Evolutionary conservation across 64 coral and sea anemone species (phyloP).

Genomic region (Trachythela sp.): DNA sequence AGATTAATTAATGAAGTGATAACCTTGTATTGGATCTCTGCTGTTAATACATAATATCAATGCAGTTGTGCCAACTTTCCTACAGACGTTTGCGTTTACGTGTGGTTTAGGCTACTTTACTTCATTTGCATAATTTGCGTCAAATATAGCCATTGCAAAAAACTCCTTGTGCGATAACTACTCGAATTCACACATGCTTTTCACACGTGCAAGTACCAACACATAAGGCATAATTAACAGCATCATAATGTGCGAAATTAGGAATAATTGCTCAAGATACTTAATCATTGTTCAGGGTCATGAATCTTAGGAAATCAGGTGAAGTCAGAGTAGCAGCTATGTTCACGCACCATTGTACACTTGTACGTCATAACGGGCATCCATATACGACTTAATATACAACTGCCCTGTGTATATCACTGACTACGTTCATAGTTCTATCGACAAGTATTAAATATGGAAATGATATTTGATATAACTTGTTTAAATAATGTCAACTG

Average conservation of each 20-base stretch:
- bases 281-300: not conserved
- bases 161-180: not conserved
- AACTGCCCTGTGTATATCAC: no score
- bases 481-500: not conserved
- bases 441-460: not conserved
- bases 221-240: not conserved
- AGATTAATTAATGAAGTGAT: not conserved
- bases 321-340: not conserved
- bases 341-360: not conserved
- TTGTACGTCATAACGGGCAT: no score
- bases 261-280: not conserved
- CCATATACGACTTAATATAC: no score
- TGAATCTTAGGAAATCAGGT: not conserved
- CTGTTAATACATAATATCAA: no score
- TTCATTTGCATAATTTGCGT: not conserved
- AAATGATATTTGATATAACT: not conserved
- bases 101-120: not conserved
- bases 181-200: not conserved
- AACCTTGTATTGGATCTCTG: not conserved
- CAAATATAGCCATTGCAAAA: not conserved
- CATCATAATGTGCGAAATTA: not conserved
- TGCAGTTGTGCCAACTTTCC: no score
- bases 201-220: not conserved
- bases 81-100: not conserved
- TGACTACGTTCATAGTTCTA: not conserved